A percentile compares a stretch with the other conserved stretches of the same genome.
phyloP scores from a whole-genome alignment of 2,888 invertebrate species.

The Caprella mutica region DNA sequence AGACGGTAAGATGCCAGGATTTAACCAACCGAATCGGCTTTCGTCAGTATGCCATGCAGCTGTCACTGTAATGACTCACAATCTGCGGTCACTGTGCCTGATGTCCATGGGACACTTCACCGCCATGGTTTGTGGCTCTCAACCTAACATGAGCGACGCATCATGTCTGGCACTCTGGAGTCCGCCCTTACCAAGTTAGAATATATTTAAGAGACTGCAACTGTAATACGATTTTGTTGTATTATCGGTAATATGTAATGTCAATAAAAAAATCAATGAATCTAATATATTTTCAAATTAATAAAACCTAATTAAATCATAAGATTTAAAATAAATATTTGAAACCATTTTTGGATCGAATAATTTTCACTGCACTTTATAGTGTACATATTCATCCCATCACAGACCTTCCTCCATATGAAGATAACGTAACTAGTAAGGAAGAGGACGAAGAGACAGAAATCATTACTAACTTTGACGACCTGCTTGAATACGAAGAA shows the following conservation, averaged over 20 bases:
- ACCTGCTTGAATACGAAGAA: slow-evolving; percentile 1
- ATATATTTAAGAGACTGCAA: too few relatives aligned
- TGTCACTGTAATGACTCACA: slow-evolving; percentile 74
- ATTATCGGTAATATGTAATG: too few relatives aligned
- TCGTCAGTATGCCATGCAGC: slow-evolving; percentile 73
- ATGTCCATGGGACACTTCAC: slow-evolving; percentile 67
- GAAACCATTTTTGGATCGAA: too few relatives aligned
- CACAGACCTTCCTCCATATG: too few relatives aligned
- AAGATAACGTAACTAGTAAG: neutral
- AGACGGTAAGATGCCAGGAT: slow-evolving; percentile 50
- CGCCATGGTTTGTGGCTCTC: slow-evolving; percentile 61
- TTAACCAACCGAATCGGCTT: slow-evolving; percentile 53
- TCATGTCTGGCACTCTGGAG: slow-evolving; percentile 26
- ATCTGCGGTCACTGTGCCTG: slow-evolving; percentile 67
- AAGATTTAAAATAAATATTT: too few relatives aligned
- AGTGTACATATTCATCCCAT: too few relatives aligned
- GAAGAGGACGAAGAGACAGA: neutral
- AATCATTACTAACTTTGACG: neutral
- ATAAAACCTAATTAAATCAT: too few relatives aligned
- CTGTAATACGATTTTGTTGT: too few relatives aligned
- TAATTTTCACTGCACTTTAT: too few relatives aligned
- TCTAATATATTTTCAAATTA: too few relatives aligned
- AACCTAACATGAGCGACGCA: slow-evolving; percentile 37
- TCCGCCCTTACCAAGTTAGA: neutral
- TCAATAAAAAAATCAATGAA: too few relatives aligned